Evolutionary conservation across 2,888 invertebrate species (phyloP), one percentile per base, ranked within the genome.

Genomic region (Lamproptera curius): DNA sequence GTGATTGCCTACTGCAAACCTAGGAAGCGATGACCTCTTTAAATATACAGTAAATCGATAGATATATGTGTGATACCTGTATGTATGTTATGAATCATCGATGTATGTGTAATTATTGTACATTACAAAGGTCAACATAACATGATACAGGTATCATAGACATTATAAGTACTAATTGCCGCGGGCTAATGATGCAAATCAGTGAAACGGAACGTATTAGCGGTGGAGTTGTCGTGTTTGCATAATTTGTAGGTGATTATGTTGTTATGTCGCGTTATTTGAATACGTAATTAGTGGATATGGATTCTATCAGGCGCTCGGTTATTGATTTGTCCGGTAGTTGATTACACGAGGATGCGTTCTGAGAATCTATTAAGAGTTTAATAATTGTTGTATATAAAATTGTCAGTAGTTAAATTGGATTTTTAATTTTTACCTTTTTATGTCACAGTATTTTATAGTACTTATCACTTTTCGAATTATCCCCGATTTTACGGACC

Each of bases 171-270:
- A 41, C 43, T 58, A 57, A 61, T 61, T 55, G 53, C 51, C 36
- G 20, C n/a, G 38, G 16, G 46, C 55, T 64, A 66, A 68, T 67
- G 68, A 68, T 57, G 51, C 56, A 57, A 68, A 68, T 68, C 66
- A 65, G 56, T 58, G 57, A 56, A 49, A 56, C 61, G 57, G 68
- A 67, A 67, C 67, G 62, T 67, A 68, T 68, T 67, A 68, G 58
- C 52, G 14, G 26, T 31, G 42, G 59, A 54, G 58, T 58, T 57
- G 58, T 40, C 37, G 53, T 52, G 54, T 65, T 63, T 65, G 60
- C 64, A 63, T 65, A 63, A 59, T 59, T 49, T 43, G 50, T 53
- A 60, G 52, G 37, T 54, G 51, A 53, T 51, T 50, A 51, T 49
- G 35, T 53, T 45, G 41, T 52, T 52, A 45, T 51, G 40, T 48